A percentile compares a stretch with the other conserved stretches of the same genome.
Evolutionary conservation across 2,113 vertebrate genomes (phyloP).

Genomic region (Ahaetulla prasina): DNA sequence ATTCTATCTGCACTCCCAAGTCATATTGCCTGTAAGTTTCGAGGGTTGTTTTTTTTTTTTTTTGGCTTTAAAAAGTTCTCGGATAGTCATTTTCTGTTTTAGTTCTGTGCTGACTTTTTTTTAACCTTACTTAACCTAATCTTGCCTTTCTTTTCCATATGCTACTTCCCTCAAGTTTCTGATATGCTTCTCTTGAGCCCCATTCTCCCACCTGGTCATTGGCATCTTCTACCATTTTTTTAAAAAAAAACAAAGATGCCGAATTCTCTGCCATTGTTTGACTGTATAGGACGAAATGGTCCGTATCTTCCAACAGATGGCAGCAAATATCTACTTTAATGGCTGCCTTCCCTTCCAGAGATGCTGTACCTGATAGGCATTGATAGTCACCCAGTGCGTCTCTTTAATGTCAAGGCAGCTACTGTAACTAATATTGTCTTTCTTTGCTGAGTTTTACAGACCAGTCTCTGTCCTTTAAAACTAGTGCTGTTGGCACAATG

Average conservation of each 20-base stretch:
- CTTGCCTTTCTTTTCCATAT: conserved; percentile 45
- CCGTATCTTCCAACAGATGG: background rate
- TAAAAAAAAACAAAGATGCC: background rate
- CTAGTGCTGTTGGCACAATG: conserved; percentile 14
- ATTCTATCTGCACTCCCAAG: conserved; percentile 56
- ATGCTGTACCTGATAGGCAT: background rate
- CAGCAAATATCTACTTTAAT: background rate
- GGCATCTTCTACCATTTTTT: conserved; percentile 15
- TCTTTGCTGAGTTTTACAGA: conserved; percentile 22
- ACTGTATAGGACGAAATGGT: background rate
- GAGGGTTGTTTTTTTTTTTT: too few relatives aligned
- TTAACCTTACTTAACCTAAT: conserved; percentile 48
- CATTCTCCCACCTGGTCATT: conserved; percentile 28
- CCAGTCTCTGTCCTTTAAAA: conserved; percentile 1
- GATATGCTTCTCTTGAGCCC: conserved; percentile 8
- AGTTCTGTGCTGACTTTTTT: conserved; percentile 55
- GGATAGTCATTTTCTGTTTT: conserved; percentile 55
- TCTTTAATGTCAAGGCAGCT: background rate
- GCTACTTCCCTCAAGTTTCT: conserved; percentile 54
- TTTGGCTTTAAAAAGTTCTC: conserved; percentile 45
- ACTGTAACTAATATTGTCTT: background rate
- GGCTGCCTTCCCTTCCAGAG: background rate
- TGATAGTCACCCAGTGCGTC: background rate
- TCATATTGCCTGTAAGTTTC: conserved; percentile 47
- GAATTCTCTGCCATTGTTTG: conserved; percentile 14